Conservation (phyloP, 2,797 vertebrate genomes). For the Brachyalestes nurse region DNA sequence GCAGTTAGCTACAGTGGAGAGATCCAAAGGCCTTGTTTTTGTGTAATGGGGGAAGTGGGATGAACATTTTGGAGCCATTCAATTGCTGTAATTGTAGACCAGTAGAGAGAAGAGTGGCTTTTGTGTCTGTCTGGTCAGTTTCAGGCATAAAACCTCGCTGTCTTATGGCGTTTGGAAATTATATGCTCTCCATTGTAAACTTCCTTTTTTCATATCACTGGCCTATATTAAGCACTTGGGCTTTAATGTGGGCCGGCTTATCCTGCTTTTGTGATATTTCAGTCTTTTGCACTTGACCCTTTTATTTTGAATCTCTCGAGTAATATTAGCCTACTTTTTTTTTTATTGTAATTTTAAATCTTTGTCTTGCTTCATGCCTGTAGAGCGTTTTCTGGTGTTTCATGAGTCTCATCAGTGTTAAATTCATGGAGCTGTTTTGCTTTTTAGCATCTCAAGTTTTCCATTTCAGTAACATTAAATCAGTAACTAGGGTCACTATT, state of each 20-base stretch:
- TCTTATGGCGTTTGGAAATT: slow-evolving; percentile 35
- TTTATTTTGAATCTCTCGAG: neutral
- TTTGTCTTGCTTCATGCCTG: neutral
- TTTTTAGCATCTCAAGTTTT: too few species aligned
- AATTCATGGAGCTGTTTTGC: too few species aligned
- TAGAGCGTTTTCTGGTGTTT: neutral
- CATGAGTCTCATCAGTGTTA: too few species aligned
- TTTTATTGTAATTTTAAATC: neutral
- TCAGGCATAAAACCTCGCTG: slow-evolving; percentile 25
- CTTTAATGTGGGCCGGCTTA: slow-evolving; percentile 1
- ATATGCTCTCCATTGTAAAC: slow-evolving; percentile 9
- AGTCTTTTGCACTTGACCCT: neutral
- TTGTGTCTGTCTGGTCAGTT: slow-evolving; percentile 47
- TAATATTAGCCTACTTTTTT: too few species aligned
- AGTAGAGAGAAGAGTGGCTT: slow-evolving; percentile 42
- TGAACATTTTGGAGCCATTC: slow-evolving; percentile 41
- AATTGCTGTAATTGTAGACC: slow-evolving; percentile 46
- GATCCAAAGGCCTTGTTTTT: slow-evolving; percentile 47
- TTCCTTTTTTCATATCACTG: neutral
- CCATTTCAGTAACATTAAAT: too few species aligned
- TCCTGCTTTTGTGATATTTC: neutral
- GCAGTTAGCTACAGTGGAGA: slow-evolving; percentile 32
- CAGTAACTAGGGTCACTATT: too few species aligned
- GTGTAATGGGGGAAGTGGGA: slow-evolving; percentile 45
- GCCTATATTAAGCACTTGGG: neutral